Conservation (phyloP, 2,888 invertebrate species). For the Ypsolopha sequella region DNA sequence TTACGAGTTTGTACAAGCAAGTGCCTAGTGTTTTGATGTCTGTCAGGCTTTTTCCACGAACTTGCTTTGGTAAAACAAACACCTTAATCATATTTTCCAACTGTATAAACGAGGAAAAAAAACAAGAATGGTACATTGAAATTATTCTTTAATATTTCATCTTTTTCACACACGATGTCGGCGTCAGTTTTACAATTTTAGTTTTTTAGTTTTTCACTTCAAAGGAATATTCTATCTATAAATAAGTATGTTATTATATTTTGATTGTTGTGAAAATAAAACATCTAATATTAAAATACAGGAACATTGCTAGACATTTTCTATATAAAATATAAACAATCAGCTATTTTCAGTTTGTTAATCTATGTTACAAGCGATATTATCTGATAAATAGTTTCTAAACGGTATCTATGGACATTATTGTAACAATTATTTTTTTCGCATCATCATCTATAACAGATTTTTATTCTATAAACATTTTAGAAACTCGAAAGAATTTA, state of each 20-base stretch:
- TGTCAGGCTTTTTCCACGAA: too few species aligned
- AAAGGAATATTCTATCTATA: neutral
- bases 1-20: too few species aligned
- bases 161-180: neutral
- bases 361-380: neutral
- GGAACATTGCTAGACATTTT: constrained; percentile 24
- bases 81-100: too few species aligned
- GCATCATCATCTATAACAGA: too few species aligned
- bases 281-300: constrained; percentile 30
- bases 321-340: constrained; percentile 39
- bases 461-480: too few species aligned
- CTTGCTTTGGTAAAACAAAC: too few species aligned
- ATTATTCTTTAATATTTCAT: neutral
- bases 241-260: constrained; percentile 20
- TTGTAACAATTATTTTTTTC: too few species aligned
- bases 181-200: neutral
- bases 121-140: constrained; percentile 1
- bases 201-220: neutral
- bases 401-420: neutral
- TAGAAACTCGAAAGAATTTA: too few species aligned
- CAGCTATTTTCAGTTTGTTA: neutral
- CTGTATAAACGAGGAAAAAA: neutral
- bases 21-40: too few species aligned
- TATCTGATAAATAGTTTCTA: neutral
- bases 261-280: constrained; percentile 22